A percentile compares a stretch with the other conserved stretches of the same genome.
Evolutionary conservation across 2,797 vertebrate species (phyloP).

Genomic region (Ibycter americanus): DNA sequence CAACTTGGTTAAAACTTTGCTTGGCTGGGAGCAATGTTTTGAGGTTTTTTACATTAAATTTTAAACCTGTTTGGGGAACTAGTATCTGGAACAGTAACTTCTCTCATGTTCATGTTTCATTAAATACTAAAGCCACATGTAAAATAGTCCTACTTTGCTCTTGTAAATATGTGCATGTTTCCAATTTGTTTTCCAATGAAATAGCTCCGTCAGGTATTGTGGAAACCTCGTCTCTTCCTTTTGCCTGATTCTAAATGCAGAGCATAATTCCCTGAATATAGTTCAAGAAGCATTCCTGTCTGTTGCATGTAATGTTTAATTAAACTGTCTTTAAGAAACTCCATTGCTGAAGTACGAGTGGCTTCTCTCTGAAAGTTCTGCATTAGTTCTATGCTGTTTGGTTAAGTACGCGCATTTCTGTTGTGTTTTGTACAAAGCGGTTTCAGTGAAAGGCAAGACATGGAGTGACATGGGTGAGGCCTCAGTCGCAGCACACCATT

Average conservation of each 20-base stretch:
- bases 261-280: not conserved
- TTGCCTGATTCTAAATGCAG: not conserved
- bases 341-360: not conserved
- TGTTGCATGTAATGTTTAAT: conserved; percentile 50
- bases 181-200: not conserved
- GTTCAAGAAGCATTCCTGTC: not conserved
- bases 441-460: not conserved
- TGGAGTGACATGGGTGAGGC: accelerated
- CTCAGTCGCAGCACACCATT: accelerated
- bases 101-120: not conserved
- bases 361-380: not conserved
- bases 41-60: not conserved
- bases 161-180: conserved; percentile 30
- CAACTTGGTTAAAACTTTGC: not conserved
- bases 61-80: not conserved
- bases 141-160: not conserved
- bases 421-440: accelerated
- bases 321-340: conserved; percentile 28
- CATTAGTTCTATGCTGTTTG: not conserved
- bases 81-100: not conserved
- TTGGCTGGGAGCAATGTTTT: not conserved
- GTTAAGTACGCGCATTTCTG: not conserved
- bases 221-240: not conserved
- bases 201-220: accelerated
- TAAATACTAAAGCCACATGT: not conserved